Percentiles rank a stretch among this genome's conserved stretches.
Conservation (phyloP, 2,888 invertebrate genomes). For the Drosophila putrida region DNA sequence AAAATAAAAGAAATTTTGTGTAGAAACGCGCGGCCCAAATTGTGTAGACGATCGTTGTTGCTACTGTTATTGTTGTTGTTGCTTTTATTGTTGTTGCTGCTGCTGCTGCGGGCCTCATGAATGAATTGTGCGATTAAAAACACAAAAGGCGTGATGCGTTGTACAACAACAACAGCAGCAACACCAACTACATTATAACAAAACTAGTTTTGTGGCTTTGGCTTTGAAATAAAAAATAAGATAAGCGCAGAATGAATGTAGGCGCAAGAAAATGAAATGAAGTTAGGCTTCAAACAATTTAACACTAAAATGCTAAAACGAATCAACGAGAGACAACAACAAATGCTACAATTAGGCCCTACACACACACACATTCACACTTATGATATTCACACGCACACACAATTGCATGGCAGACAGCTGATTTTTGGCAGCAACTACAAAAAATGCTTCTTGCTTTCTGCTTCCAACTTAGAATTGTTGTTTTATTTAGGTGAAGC, state of each 20-base stretch:
- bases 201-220: slow-evolving; percentile 72
- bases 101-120: slow-evolving; percentile 57
- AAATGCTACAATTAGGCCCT: slow-evolving; percentile 22
- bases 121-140: slow-evolving; percentile 68
- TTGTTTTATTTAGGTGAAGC: slow-evolving; percentile 66
- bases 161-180: slow-evolving; percentile 24
- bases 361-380: slow-evolving; percentile 17
- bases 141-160: slow-evolving; percentile 69
- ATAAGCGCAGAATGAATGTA: slow-evolving; percentile 61
- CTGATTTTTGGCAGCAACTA: slow-evolving; percentile 68
- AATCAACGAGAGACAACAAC: slow-evolving; percentile 23
- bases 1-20: slow-evolving; percentile 68
- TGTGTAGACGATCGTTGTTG: slow-evolving; percentile 43
- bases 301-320: slow-evolving; percentile 48
- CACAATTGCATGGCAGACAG: slow-evolving; percentile 41
- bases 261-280: slow-evolving; percentile 48
- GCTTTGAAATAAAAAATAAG: slow-evolving; percentile 57
- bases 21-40: slow-evolving; percentile 62
- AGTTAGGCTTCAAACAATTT: slow-evolving; percentile 43
- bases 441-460: slow-evolving; percentile 50
- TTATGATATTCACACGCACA: not conserved
- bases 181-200: slow-evolving; percentile 30
- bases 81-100: slow-evolving; percentile 1
- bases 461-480: slow-evolving; percentile 57
- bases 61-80: slow-evolving; percentile 27